Conservation (phyloP, 2,797 vertebrate genomes). For the Phalanger gymnotis region DNA sequence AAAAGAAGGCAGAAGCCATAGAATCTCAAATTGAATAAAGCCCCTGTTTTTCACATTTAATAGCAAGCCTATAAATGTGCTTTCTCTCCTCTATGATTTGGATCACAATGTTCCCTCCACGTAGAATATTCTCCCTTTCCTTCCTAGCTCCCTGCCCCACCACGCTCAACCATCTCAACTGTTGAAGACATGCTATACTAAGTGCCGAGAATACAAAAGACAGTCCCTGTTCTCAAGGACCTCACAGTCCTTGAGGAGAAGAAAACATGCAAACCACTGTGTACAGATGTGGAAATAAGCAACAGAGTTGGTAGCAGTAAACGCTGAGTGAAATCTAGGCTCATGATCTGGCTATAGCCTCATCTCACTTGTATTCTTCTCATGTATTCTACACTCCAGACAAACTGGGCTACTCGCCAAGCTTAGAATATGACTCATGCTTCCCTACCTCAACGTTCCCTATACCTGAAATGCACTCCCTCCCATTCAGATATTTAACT, state of each 20-base stretch:
- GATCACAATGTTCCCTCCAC: neutral
- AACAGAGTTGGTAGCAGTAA: neutral
- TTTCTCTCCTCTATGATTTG: neutral
- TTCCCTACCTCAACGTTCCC: neutral
- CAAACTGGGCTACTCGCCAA: neutral
- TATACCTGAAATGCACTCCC: too few relatives aligned
- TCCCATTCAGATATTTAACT: neutral
- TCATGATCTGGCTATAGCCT: neutral
- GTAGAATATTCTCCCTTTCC: neutral
- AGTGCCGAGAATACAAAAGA: neutral
- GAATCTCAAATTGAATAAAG: neutral
- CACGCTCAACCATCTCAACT: neutral
- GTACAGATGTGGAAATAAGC: neutral
- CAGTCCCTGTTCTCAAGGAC: neutral
- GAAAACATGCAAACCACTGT: neutral
- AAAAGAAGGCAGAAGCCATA: neutral
- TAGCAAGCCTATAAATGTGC: neutral
- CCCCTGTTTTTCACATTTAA: neutral
- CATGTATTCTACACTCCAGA: neutral
- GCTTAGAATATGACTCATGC: neutral
- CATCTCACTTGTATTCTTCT: neutral
- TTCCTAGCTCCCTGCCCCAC: neutral
- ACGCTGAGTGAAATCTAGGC: neutral
- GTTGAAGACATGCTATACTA: neutral
- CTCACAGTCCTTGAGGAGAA: neutral